phyloP scores from a whole-genome alignment of 2,113 vertebrate species.

The Coracopsis vasa region DNA sequence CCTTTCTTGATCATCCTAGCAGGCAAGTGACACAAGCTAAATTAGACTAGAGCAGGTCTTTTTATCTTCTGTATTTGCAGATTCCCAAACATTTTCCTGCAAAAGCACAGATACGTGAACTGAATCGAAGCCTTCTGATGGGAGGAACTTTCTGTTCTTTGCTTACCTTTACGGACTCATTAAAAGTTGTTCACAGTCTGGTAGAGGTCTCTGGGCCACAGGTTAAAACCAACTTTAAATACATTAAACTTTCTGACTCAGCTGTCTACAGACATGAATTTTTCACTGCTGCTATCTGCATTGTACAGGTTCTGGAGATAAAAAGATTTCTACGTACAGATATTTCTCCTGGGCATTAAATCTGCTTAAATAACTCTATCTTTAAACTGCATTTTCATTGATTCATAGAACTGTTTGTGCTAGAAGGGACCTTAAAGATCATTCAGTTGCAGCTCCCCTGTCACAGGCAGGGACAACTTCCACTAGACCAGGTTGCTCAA shows the following conservation, averaged over 20 bases:
- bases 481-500: background rate
- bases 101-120: background rate
- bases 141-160: background rate
- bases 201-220: background rate
- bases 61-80: background rate
- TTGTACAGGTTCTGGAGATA: background rate
- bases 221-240: background rate
- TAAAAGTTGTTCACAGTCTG: background rate
- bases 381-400: background rate
- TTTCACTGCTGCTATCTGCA: background rate
- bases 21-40: background rate
- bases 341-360: slow-evolving; percentile 6
- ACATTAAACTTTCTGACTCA: background rate
- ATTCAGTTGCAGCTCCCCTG: background rate
- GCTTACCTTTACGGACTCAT: background rate
- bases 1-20: background rate
- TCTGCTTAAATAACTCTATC: background rate
- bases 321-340: background rate
- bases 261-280: background rate
- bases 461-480: background rate
- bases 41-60: background rate
- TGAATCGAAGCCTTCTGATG: background rate
- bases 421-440: background rate
- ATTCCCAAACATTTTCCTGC: background rate
- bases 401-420: background rate